phyloP scores from a whole-genome alignment of 2,888 invertebrate genomes.

The Ashinkailepas kermadecensis region DNA sequence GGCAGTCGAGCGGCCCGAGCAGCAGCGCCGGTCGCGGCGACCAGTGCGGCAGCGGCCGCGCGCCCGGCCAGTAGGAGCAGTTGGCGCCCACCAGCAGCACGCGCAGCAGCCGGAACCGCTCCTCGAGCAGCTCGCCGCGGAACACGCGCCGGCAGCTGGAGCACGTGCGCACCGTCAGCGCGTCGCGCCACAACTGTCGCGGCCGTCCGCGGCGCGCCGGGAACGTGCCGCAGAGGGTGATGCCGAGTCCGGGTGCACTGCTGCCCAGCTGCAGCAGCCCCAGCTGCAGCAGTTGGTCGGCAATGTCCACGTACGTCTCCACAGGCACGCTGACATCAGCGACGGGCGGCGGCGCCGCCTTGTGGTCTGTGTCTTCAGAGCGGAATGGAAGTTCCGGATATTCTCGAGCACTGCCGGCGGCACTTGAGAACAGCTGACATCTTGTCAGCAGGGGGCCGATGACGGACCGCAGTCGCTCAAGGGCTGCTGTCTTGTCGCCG shows the following conservation, averaged over 20 bases:
- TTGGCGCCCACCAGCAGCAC: neutral
- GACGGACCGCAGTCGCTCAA: no score
- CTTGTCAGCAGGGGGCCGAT: no score
- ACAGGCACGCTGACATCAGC: neutral
- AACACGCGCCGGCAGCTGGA: neutral
- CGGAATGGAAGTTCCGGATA: no score
- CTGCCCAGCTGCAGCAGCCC: neutral
- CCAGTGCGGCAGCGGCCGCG: neutral
- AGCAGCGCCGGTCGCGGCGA: neutral
- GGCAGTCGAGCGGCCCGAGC: neutral
- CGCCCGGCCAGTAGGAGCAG: slow-evolving; percentile 3
- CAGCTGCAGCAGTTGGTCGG: neutral
- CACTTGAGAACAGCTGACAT: no score
- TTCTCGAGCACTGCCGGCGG: no score
- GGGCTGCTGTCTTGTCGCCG: no score
- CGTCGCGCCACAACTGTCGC: neutral
- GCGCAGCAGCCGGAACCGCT: neutral
- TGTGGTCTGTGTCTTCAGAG: no score
- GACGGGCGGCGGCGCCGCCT: no score
- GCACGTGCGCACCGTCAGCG: neutral
- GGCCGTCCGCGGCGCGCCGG: neutral
- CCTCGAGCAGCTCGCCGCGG: neutral
- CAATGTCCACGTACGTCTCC: neutral
- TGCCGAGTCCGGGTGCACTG: no score
- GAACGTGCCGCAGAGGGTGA: no score